Evolutionary conservation across 1,140 invertebrate species (phyloP).

Genomic region (Sweltsa coloradensis): DNA sequence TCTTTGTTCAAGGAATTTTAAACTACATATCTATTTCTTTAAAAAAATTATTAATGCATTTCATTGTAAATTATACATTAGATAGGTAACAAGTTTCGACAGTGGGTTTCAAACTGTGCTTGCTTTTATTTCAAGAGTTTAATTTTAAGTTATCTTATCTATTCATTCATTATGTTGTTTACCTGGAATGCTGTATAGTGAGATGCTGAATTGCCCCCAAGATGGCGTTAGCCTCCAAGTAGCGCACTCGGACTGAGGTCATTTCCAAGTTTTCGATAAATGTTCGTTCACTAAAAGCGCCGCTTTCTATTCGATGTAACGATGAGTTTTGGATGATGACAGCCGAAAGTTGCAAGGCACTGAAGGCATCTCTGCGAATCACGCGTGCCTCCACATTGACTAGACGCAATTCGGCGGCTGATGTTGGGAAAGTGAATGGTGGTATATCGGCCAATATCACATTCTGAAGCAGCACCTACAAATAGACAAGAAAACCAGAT

Average conservation of each 20-base stretch:
- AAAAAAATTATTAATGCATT: no score
- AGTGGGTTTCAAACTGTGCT: no score
- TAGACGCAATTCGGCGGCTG: slow-evolving; percentile 44
- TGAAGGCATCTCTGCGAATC: slow-evolving; percentile 47
- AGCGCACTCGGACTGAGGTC: slow-evolving; percentile 40
- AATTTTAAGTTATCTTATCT: no score
- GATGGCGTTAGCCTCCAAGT: slow-evolving; percentile 43
- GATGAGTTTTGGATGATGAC: slow-evolving; percentile 47
- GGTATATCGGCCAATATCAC: slow-evolving; percentile 43
- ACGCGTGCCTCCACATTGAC: slow-evolving; percentile 37
- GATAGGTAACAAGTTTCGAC: no score
- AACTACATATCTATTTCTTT: no score
- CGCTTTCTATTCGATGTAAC: slow-evolving; percentile 40
- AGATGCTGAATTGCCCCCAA: slow-evolving; percentile 47
- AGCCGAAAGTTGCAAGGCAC: slow-evolving; percentile 43
- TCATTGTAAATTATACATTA: no score
- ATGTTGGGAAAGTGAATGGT: slow-evolving; percentile 45
- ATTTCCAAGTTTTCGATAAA: slow-evolving; percentile 47
- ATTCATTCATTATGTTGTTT: no score
- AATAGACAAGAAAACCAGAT: no score
- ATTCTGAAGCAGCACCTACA: slow-evolving; percentile 51
- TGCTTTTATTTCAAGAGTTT: no score
- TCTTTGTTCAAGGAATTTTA: no score
- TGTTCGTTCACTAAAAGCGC: slow-evolving; percentile 48
- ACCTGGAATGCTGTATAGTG: slow-evolving; percentile 51